phyloP scores from a whole-genome alignment of 2,888 invertebrate genomes.

The Syritta pipiens region DNA sequence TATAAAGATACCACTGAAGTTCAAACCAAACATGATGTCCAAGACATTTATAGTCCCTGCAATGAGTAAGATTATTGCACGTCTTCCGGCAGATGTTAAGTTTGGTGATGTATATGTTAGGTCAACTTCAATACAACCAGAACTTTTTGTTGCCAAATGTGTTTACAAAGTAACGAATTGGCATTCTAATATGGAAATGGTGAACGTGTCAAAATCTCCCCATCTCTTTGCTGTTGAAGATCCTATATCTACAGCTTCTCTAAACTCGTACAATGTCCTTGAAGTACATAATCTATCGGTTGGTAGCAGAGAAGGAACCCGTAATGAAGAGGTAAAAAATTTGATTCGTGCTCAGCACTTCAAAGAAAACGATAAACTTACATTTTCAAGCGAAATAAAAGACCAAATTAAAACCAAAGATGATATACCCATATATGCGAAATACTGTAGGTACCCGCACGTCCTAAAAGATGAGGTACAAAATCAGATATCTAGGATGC shows the following conservation, averaged over 20 bases:
- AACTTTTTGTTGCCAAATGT: not conserved
- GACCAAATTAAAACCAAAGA: conserved; percentile 71
- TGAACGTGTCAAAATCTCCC: not conserved
- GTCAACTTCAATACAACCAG: not conserved
- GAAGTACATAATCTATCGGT: not conserved
- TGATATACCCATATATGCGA: conserved; percentile 69
- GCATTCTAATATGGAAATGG: not conserved
- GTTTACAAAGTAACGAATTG: not conserved
- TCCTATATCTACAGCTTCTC: not conserved
- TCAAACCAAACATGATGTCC: conserved; percentile 10
- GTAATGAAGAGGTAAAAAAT: conserved; percentile 37
- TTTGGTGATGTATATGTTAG: no score
- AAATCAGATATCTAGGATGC: conserved; percentile 70
- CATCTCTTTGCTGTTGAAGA: not conserved
- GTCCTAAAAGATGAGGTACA: conserved; percentile 72
- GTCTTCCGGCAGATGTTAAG: no score
- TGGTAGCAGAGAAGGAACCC: not conserved
- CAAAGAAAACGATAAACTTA: conserved; percentile 62
- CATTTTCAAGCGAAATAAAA: conserved; percentile 71
- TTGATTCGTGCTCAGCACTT: conserved; percentile 57
- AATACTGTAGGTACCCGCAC: conserved; percentile 70
- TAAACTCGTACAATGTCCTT: not conserved
- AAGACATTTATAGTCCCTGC: conserved; percentile 1
- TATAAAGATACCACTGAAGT: not conserved
- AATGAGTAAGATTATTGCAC: not conserved